Evolutionary conservation across 35 echinoderm and acorn worm genomes (phyloP).

Genomic region (Apostichopus californicus): DNA sequence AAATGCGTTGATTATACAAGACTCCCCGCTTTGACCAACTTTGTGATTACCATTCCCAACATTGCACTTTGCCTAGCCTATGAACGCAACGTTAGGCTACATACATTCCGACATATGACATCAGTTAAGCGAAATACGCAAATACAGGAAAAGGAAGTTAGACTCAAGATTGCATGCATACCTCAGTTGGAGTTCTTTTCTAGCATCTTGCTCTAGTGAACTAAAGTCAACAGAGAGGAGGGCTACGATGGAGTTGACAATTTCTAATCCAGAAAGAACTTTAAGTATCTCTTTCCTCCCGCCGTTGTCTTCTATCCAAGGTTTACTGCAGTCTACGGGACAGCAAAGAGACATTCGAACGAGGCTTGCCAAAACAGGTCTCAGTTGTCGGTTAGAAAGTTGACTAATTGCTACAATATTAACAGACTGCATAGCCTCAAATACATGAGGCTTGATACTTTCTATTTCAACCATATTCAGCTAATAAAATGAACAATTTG

Average conservation of each 20-base stretch:
- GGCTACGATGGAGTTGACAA: slow-evolving; percentile 97
- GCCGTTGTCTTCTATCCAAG: slow-evolving; percentile 80
- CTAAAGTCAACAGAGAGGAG: slow-evolving; percentile 95
- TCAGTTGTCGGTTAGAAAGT: slow-evolving; percentile 75
- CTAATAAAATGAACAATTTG: neutral
- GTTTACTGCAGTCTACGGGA: slow-evolving; percentile 83
- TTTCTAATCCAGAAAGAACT: slow-evolving; percentile 88
- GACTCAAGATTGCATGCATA: neutral
- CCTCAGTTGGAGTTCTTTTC: slow-evolving; percentile 90
- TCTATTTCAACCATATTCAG: slow-evolving; percentile 50
- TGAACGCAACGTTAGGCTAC: too few species aligned
- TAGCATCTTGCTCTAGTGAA: slow-evolving; percentile 92
- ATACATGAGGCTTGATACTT: slow-evolving; percentile 64
- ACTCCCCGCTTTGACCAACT: too few species aligned
- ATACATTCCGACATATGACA: neutral
- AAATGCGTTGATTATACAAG: too few species aligned
- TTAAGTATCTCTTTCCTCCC: slow-evolving; percentile 86
- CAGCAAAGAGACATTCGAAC: slow-evolving; percentile 96
- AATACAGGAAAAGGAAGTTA: neutral
- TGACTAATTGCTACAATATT: slow-evolving; percentile 73
- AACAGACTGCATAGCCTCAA: slow-evolving; percentile 93
- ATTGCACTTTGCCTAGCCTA: too few species aligned
- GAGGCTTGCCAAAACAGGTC: slow-evolving; percentile 83
- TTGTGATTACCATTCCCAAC: too few species aligned
- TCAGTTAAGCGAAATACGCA: neutral